Base-by-base conservation (phyloP, 2,113 vertebrate species). In the Hyaena hyaena region DNA sequence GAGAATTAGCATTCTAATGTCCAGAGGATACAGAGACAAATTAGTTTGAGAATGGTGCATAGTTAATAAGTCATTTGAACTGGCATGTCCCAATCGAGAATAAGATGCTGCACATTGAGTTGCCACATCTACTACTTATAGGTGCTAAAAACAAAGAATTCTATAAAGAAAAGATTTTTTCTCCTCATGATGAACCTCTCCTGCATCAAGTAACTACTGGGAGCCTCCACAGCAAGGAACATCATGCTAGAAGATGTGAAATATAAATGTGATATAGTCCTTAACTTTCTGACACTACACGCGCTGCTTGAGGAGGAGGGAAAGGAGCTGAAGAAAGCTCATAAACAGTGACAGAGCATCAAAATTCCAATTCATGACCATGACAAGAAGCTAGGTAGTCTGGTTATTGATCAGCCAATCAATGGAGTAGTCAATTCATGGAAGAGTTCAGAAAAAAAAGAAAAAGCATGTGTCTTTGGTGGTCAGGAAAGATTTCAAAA, bases 1-100 rank as follows among this genome's bases (percentile, higher is more conserved):
- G 91, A 93, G 79, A 96, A 97, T 93, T 43, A 87, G 84, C 55
- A 90, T 92, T 77, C 61, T 68, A 58, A 69, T 31, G 43, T 92
- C 95, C 97, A 88, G 79, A 97, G 88, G 90, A 94, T 43, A 65
- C 74, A 86, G 48, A 84, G 80, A 97, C 83, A 96, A 90, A 94
- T 95, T 68, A 69, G 50, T 86, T 86, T 79, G 86, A 58, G 53
- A 93, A 84, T 35, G 74, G n/a, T 83, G 12, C 28, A 83, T 35
- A 53, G 94, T 88, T 88, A 96, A 91, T 31, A 73, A 83, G 48
- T 83, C 43, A 93, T 81, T 68, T 74, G 35, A 90, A 94, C 1
- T 31, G 84, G 86, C 80, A 88, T 5, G 63, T 83, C 85, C 39
- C 79, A 28, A 19, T 10, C 0, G 28, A 83, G 55, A 65, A 39